Percentiles rank a stretch among this genome's conserved stretches.
Evolutionary conservation across 1,140 invertebrate genomes (phyloP).

Genomic region (Cydia pomonella): DNA sequence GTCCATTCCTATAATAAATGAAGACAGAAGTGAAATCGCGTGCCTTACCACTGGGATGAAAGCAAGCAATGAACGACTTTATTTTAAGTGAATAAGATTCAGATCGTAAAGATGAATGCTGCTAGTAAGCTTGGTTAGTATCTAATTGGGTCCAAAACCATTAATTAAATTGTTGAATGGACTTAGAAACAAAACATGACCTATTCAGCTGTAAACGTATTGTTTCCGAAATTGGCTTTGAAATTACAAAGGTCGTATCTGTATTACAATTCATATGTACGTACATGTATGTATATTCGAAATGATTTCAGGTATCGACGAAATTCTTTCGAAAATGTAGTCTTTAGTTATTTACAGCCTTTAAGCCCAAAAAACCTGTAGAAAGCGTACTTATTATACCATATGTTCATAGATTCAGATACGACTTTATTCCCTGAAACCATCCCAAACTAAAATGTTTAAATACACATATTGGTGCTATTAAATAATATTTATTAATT

Average conservation of each 20-base stretch:
- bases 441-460: no score
- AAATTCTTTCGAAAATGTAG: no score
- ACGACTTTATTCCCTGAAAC: no score
- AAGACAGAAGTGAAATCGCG: constrained; percentile 4
- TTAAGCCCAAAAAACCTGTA: no score
- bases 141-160: not conserved
- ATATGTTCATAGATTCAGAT: no score
- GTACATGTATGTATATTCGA: no score
- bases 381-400: no score
- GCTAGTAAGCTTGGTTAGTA: not conserved
- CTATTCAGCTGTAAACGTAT: not conserved
- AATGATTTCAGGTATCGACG: no score
- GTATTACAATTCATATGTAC: not conserved
- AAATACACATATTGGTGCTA: no score
- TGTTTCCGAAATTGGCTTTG: not conserved
- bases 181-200: constrained; percentile 9
- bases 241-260: not conserved
- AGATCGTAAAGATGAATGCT: not conserved
- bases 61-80: not conserved
- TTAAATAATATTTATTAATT: no score
- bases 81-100: not conserved
- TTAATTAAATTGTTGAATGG: constrained; percentile 16
- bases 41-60: not conserved
- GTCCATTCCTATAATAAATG: constrained; percentile 10
- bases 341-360: no score